phyloP scores from a whole-genome alignment of 2,888 invertebrate species.

The Idaea aversata region DNA sequence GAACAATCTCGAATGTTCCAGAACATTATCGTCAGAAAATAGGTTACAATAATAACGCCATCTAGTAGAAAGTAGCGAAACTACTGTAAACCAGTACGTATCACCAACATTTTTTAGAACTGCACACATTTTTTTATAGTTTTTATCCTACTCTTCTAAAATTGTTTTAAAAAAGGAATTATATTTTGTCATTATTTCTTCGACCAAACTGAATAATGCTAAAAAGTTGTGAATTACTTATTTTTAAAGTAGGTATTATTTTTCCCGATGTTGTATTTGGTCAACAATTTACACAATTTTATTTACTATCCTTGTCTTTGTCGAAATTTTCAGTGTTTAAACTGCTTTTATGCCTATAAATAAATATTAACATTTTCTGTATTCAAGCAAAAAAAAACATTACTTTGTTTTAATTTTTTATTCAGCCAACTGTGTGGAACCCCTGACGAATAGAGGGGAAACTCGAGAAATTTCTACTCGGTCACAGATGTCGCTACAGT shows the following conservation, averaged over 20 bases:
- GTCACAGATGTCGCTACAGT: constrained; percentile 61
- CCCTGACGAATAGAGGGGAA: constrained; percentile 47
- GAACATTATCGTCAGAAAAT: constrained; percentile 38
- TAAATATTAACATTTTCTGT: no score
- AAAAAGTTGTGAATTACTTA: no score
- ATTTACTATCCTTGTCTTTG: no score
- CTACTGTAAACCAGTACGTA: constrained; percentile 22
- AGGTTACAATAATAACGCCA: constrained; percentile 29
- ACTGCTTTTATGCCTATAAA: no score
- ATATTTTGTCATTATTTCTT: no score
- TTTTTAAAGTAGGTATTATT: no score
- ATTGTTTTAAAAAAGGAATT: no score
- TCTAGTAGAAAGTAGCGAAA: constrained; percentile 38
- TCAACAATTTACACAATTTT: no score
- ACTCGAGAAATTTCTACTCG: constrained; percentile 66
- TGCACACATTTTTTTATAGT: background rate
- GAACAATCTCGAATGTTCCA: constrained; percentile 26
- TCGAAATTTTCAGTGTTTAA: no score
- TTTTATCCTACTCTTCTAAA: no score
- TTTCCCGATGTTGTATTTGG: no score
- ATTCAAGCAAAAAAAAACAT: background rate
- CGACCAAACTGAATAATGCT: no score
- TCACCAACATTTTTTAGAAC: constrained; percentile 47
- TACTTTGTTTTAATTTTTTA: background rate
- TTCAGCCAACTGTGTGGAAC: constrained; percentile 32